Evolutionary conservation across 2,113 vertebrate species (phyloP).

Genomic region (Epinephelus moara): DNA sequence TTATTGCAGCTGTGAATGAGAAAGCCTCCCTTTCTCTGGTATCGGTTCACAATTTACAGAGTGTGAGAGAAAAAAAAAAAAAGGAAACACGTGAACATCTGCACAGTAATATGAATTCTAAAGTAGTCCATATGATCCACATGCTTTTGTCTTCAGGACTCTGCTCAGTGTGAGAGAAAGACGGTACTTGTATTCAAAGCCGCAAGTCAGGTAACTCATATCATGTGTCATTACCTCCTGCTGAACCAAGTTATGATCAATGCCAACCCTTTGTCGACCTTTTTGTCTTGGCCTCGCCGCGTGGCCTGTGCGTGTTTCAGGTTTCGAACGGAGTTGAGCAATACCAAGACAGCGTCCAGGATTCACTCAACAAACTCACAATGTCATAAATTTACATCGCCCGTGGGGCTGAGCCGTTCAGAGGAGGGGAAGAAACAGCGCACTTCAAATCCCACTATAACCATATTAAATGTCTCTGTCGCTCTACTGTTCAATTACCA

Average conservation of each 20-base stretch:
- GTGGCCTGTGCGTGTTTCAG: neutral
- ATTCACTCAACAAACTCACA: constrained; percentile 38
- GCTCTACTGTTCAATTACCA: constrained; percentile 30
- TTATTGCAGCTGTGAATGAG: constrained; percentile 49
- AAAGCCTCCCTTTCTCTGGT: constrained; percentile 50
- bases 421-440: constrained; percentile 1
- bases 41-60: constrained; percentile 21
- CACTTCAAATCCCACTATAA: constrained; percentile 15
- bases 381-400: constrained; percentile 30
- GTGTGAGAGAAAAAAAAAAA: neutral
- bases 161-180: neutral
- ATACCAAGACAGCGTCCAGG: constrained; percentile 26
- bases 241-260: constrained; percentile 20
- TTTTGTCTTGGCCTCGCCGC: constrained; percentile 3
- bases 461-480: constrained; percentile 28
- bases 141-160: constrained; percentile 11
- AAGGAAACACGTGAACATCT: constrained; percentile 21
- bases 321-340: constrained; percentile 41
- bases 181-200: neutral
- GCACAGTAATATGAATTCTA: constrained; percentile 18
- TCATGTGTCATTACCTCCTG: constrained; percentile 3
- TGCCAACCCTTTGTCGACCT: constrained; percentile 8
- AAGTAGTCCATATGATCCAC: neutral
- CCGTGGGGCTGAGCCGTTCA: constrained; percentile 20
- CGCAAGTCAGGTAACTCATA: constrained; percentile 27